Percentiles rank a stretch among this genome's conserved stretches.
Evolutionary conservation across 2,888 invertebrate species (phyloP).

Genomic region (Drosophila rellima): DNA sequence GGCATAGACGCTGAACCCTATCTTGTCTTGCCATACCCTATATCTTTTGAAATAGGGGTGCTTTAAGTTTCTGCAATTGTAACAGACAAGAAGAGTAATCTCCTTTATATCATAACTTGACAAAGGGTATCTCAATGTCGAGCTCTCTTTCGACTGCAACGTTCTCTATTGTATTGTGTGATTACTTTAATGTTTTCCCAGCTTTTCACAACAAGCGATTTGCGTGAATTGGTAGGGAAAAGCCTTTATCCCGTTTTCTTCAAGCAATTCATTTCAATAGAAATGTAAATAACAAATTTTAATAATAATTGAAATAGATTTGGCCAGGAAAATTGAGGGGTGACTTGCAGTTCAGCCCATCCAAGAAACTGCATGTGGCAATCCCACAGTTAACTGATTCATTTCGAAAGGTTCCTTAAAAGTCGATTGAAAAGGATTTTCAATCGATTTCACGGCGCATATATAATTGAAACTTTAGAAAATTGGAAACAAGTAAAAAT

Average conservation of each 20-base stretch:
- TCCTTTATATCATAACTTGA: background rate
- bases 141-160: background rate
- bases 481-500: slow-evolving; percentile 9
- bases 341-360: slow-evolving; percentile 27
- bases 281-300: slow-evolving; percentile 83
- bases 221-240: slow-evolving; percentile 15
- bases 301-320: slow-evolving; percentile 81
- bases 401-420: slow-evolving; percentile 43
- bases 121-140: background rate
- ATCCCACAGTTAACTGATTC: slow-evolving; percentile 55
- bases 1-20: slow-evolving; percentile 50
- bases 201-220: slow-evolving; percentile 62
- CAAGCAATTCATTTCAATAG: slow-evolving; percentile 80
- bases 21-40: slow-evolving; percentile 39
- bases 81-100: background rate
- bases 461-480: slow-evolving; percentile 55
- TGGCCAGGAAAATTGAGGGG: slow-evolving; percentile 38
- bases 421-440: slow-evolving; percentile 36
- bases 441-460: slow-evolving; percentile 67
- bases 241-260: slow-evolving; percentile 5
- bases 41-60: background rate
- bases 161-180: slow-evolving; percentile 16
- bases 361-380: slow-evolving; percentile 65
- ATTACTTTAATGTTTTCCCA: slow-evolving; percentile 72
- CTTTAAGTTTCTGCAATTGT: background rate